These are phyloP conservation scores for Andrena cerasifolii DNA, from an alignment of 1,140 invertebrate species.

Conservation along the genomic window DNA sequence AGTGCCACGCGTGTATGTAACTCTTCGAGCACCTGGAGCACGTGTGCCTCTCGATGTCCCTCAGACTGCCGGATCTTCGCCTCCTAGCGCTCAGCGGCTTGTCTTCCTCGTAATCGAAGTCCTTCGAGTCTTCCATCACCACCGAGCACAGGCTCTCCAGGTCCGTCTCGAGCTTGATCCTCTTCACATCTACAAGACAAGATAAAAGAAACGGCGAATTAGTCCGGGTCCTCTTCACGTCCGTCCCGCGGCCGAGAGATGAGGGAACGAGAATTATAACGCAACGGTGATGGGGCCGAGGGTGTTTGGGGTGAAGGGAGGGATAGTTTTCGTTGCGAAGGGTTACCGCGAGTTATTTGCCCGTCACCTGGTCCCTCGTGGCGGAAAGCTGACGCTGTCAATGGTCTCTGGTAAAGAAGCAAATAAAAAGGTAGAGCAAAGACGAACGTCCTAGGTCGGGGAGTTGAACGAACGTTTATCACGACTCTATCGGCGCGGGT, in stretches of 20 bases:
- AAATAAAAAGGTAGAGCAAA: background rate
- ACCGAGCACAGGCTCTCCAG: constrained; percentile 44
- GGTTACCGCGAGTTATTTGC: constrained; percentile 31
- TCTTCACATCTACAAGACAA: constrained; percentile 61
- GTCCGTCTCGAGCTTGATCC: constrained; percentile 55
- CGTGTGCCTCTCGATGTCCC: constrained; percentile 59
- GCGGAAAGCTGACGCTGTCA: constrained; percentile 10
- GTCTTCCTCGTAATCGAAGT: constrained; percentile 47
- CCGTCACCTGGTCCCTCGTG: constrained; percentile 55
- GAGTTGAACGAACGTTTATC: background rate
- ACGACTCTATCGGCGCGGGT: too few relatives aligned
- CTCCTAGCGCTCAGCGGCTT: constrained; percentile 47
- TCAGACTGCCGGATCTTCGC: constrained; percentile 14
- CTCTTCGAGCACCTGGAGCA: constrained; percentile 78
- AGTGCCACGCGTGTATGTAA: constrained; percentile 77
- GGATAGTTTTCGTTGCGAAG: background rate
- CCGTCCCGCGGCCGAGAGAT: background rate
- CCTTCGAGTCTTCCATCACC: constrained; percentile 53
- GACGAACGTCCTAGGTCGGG: too few relatives aligned
- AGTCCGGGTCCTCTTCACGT: constrained; percentile 3
- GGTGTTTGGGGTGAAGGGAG: too few relatives aligned
- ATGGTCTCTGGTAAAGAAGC: background rate
- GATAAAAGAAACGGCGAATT: constrained; percentile 43
- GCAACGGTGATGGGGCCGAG: background rate
- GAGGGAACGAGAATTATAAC: background rate